Base-by-base conservation (phyloP, 2,113 vertebrate genomes). In the Reinhardtius hippoglossoides region DNA sequence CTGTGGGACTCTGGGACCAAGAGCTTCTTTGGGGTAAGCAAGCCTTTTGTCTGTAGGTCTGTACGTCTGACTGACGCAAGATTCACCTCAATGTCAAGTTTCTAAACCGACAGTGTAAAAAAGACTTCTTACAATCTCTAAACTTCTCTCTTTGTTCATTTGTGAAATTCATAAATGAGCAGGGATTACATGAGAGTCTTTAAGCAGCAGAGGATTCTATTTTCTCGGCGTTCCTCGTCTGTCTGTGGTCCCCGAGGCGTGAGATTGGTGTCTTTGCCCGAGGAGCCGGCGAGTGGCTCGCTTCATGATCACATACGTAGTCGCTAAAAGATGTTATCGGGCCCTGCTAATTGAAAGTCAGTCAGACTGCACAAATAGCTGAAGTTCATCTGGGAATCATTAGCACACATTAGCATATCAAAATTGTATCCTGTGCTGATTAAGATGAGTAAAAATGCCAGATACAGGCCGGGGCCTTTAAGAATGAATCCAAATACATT, bases 1-100 rank as follows among this genome's bases (percentile, higher is more conserved):
- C 94, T 99, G 66, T 99, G 98, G 98, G 95, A 94, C 0, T 85
- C 96, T 0, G 96, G 96, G 0, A 66, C 62, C 18, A 91, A 73
- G 0, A 96, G 94, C 76, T 98, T 95, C 73, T 98, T 99, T 12
- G 97, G 96, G 91, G 97, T 99, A 92, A 96, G 93, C 24, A 52
- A 58, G 40, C 40, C 20, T 62, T 3, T 57, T 21, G 50, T 20
- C 5, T n/a, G 50, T 54, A 15, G n/a, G 44, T 46, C 4, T 46
- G 44, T 4, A 3, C 5, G 54, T 10, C 7, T 56, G 3, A 24
- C 9, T 56, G 54, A 24, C 21, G n/a, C 2, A 58, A 21, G 24
- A 3, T 26, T 66, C 26, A 16, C 2, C 9, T 55, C 35, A 5
- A 50, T 62, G n/a, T 42, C 1, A 57, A 42, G 18, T 73, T 46